Evolutionary conservation across 2,888 invertebrate genomes (phyloP).

Genomic region (Apamea anceps): DNA sequence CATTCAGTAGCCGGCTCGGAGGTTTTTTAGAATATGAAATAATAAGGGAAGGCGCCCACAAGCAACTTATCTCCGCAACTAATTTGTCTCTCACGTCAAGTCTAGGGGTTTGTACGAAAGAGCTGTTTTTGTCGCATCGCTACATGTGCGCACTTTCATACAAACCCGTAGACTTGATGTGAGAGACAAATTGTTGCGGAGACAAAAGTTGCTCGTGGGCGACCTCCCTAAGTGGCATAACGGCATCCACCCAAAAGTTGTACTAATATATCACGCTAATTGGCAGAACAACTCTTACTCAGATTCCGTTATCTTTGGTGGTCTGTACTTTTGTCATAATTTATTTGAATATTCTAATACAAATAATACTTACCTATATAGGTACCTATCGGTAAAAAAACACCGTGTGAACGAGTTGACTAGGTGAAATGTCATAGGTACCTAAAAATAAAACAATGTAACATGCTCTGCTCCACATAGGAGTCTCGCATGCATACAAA

Average conservation of each 20-base stretch:
- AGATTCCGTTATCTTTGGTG: background rate
- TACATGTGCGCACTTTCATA: background rate
- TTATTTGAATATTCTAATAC: background rate
- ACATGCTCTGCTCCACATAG: conserved; percentile 36
- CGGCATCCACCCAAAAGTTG: background rate
- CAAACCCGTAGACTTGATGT: background rate
- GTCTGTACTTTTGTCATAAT: background rate
- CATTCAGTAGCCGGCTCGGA: background rate
- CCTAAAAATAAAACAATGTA: conserved; percentile 19
- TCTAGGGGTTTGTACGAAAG: background rate
- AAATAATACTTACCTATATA: too few species aligned
- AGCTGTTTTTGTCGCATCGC: background rate
- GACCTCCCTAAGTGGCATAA: background rate
- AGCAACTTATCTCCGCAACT: too few species aligned
- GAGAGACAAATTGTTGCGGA: background rate
- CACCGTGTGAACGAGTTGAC: conserved; percentile 19
- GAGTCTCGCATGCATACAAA: conserved; percentile 11
- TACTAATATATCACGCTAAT: too few species aligned
- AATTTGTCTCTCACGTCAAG: background rate
- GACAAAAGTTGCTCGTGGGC: background rate
- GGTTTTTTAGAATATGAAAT: too few species aligned
- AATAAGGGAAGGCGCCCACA: too few species aligned
- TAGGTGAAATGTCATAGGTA: background rate
- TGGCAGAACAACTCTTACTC: background rate
- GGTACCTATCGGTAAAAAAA: background rate